A percentile compares a stretch with the other conserved stretches of the same genome.
These are phyloP conservation scores for Clarias fuscus DNA, from an alignment of 2,797 vertebrate genomes.

Conservation along the genomic window DNA sequence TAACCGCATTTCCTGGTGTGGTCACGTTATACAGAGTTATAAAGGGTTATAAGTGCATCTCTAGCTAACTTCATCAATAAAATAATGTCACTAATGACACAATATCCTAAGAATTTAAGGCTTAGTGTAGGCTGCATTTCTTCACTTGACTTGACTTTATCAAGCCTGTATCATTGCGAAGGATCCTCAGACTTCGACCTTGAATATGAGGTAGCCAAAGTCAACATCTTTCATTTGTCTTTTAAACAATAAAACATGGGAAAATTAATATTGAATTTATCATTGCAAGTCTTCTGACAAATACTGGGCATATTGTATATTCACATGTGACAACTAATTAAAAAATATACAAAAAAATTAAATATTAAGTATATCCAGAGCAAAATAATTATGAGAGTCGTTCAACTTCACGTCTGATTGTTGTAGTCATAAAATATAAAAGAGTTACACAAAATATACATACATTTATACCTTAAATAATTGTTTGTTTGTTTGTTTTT, in stretches of 20 bases:
- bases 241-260: neutral
- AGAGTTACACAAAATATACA: no score
- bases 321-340: neutral
- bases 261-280: neutral
- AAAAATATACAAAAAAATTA: neutral
- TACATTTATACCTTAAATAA: no score
- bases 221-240: neutral
- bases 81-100: neutral
- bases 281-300: neutral
- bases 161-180: neutral
- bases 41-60: neutral
- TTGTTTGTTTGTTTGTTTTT: no score
- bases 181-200: neutral
- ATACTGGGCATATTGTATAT: neutral
- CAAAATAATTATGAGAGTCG: no score
- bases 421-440: no score
- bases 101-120: no score
- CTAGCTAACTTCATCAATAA: neutral
- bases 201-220: neutral
- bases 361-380: neutral
- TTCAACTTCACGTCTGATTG: no score
- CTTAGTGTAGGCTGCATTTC: neutral
- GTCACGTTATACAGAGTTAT: neutral
- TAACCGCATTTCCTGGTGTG: neutral
- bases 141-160: neutral